A percentile compares a stretch with the other conserved stretches of the same genome.
phyloP scores from a whole-genome alignment of 2,113 vertebrate genomes.

The Callopanchax toddi region DNA sequence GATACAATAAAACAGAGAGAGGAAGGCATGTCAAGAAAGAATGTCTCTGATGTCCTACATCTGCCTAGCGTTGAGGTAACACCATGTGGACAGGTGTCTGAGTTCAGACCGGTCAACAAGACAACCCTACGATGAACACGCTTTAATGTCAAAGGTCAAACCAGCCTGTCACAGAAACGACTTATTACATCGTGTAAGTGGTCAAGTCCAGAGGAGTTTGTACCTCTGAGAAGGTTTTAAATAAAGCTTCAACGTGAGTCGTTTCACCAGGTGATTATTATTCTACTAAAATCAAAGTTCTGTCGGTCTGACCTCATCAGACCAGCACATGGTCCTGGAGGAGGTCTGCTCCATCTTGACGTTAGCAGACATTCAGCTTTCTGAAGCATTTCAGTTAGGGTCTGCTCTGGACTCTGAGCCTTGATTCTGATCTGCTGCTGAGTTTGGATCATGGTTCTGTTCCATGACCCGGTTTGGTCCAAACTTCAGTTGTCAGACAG shows the following conservation, averaged over 20 bases:
- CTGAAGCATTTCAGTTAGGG: neutral
- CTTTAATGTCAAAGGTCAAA: slow-evolving; percentile 1
- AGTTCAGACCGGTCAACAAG: slow-evolving; percentile 8
- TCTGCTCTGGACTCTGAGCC: neutral
- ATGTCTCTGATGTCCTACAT: slow-evolving; percentile 58
- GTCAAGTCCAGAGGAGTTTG: neutral
- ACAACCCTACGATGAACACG: neutral
- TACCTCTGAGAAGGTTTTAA: no score
- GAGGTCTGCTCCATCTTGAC: neutral
- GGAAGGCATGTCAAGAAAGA: slow-evolving; percentile 51
- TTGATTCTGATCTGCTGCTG: no score
- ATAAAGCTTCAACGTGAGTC: no score
- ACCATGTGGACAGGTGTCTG: slow-evolving; percentile 41
- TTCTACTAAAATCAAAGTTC: no score
- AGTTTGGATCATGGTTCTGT: no score
- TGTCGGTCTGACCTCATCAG: no score
- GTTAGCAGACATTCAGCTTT: neutral
- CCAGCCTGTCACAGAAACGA: neutral
- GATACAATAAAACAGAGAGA: slow-evolving; percentile 42
- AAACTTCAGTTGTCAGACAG: no score
- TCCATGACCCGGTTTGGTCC: no score
- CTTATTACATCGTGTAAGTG: neutral
- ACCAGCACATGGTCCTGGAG: no score
- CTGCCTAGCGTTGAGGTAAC: slow-evolving; percentile 41
- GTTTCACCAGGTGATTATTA: no score